phyloP scores from a whole-genome alignment of 2,888 invertebrate genomes.

The Caenorhabditis angaria region DNA sequence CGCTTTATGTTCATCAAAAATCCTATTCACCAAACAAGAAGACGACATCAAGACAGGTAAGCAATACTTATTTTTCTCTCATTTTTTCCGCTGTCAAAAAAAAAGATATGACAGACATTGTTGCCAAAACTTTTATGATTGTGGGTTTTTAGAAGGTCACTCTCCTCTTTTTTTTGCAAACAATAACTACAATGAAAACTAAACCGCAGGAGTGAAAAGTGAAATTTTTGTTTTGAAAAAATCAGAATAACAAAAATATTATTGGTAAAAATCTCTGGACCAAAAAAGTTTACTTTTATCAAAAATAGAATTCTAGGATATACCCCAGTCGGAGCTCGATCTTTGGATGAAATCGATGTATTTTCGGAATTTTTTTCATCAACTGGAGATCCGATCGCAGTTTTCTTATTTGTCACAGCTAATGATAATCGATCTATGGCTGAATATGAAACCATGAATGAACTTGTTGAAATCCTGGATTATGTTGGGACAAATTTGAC shows the following conservation, averaged over 20 bases:
- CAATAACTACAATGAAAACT: too few species aligned
- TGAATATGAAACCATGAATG: constrained; percentile 53
- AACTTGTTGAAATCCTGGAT: constrained; percentile 59
- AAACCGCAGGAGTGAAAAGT: too few species aligned
- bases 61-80: constrained; percentile 20
- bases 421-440: constrained; percentile 59
- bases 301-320: constrained; percentile 65
- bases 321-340: constrained; percentile 64
- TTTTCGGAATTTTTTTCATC: constrained; percentile 58
- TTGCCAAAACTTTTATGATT: constrained; percentile 2
- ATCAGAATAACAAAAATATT: not conserved
- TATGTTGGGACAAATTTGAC: constrained; percentile 52
- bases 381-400: constrained; percentile 58
- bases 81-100: not conserved
- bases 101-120: constrained; percentile 1
- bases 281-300: not conserved
- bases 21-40: constrained; percentile 65
- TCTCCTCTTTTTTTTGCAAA: too few species aligned
- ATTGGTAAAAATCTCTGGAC: not conserved
- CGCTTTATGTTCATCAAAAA: constrained; percentile 60
- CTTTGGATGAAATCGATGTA: constrained; percentile 54
- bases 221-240: too few species aligned
- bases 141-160: constrained; percentile 3
- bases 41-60: constrained; percentile 66
- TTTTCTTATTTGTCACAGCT: constrained; percentile 60